Evolutionary conservation across 2,113 vertebrate species (phyloP).

Genomic region (Tetrao urogallus): DNA sequence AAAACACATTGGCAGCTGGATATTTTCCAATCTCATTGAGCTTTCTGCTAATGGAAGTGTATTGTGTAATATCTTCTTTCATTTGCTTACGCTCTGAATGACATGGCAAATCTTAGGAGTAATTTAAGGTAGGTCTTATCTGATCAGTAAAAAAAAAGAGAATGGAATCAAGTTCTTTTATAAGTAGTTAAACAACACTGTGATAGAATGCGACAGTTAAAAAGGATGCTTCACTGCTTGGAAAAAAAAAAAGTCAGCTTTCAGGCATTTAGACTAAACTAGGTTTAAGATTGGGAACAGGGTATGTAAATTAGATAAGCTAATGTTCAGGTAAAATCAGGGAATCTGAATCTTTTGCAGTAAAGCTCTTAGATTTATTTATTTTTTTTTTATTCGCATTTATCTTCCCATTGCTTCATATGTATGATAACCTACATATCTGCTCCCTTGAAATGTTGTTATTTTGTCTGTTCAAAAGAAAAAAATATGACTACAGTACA

Average conservation of each 20-base stretch:
- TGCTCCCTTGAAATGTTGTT: neutral
- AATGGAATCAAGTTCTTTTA: neutral
- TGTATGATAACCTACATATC: neutral
- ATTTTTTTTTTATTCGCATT: neutral
- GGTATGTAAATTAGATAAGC: neutral
- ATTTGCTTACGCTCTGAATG: neutral
- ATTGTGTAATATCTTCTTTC: neutral
- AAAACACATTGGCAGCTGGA: conserved; percentile 47
- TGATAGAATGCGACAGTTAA: neutral
- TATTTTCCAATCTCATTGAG: neutral
- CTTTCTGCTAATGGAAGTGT: conserved; percentile 8
- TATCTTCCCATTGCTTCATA: too few relatives aligned
- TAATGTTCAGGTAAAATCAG: neutral
- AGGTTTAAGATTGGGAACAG: neutral
- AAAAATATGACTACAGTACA: neutral
- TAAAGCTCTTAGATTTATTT: neutral
- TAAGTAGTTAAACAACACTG: neutral
- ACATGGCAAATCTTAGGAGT: neutral
- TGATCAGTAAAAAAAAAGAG: neutral
- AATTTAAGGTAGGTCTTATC: neutral
- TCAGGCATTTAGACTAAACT: neutral
- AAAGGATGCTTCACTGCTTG: neutral
- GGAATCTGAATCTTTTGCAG: neutral
- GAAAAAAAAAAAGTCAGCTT: neutral
- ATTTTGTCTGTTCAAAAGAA: neutral